phyloP scores from a whole-genome alignment of 1,140 invertebrate species.

The Trypoxylus dichotomus region DNA sequence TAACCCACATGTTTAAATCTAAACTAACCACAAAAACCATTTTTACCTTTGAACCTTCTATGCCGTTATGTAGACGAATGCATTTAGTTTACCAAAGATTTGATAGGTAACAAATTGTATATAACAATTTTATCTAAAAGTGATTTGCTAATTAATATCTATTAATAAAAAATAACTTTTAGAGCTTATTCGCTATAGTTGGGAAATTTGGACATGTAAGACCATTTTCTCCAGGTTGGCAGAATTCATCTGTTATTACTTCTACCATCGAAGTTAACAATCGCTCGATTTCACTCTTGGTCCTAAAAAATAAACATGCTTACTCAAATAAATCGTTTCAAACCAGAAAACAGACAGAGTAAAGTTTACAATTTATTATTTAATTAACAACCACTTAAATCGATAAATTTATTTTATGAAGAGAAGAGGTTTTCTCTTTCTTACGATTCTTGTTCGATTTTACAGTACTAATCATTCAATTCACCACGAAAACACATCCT shows the following conservation, averaged over 20 bases:
- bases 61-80: too few species aligned
- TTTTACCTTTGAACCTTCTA: too few species aligned
- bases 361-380: neutral
- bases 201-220: constrained; percentile 48
- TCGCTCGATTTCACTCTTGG: constrained; percentile 64
- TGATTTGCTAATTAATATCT: neutral
- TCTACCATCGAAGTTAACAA: constrained; percentile 77
- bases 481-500: too few species aligned
- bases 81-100: too few species aligned
- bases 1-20: too few species aligned
- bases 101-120: neutral
- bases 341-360: neutral
- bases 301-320: constrained; percentile 60
- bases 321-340: neutral
- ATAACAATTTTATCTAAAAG: neutral
- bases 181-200: neutral
- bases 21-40: too few species aligned
- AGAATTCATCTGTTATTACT: constrained; percentile 76
- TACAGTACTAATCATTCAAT: too few species aligned
- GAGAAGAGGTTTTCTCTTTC: too few species aligned
- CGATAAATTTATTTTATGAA: neutral
- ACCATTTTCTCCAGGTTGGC: constrained; percentile 77
- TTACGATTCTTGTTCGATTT: too few species aligned
- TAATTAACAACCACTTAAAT: neutral
- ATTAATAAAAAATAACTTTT: neutral